Percentiles rank a stretch among this genome's conserved stretches.
Conservation (phyloP, 2,113 vertebrate species). For the Bubo scandiacus region DNA sequence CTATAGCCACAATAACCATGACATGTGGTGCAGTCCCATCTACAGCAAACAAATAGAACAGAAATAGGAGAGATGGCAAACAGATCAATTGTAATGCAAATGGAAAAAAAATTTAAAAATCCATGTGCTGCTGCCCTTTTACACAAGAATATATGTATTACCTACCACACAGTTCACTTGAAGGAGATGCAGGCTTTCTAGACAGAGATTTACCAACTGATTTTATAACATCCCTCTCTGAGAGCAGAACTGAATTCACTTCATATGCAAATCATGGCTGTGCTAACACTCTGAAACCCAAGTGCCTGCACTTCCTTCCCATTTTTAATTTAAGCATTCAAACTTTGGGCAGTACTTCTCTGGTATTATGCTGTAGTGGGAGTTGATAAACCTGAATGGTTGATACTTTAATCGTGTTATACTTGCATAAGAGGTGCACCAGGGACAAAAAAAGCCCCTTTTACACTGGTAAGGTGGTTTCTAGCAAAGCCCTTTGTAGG, state of each 20-base stretch:
- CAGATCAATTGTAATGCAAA: rapidly evolving
- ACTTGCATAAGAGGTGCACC: not conserved
- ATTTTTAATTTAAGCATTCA: not conserved
- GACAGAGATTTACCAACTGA: not conserved
- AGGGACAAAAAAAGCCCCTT: not conserved
- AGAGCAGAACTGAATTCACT: not conserved
- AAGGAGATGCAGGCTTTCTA: not conserved
- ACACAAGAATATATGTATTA: rapidly evolving
- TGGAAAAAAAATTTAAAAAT: rapidly evolving
- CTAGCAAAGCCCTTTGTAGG: not conserved
- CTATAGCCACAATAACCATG: not conserved
- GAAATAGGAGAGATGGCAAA: not conserved
- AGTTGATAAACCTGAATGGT: rapidly evolving
- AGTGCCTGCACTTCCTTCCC: not conserved
- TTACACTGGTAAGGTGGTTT: not conserved
- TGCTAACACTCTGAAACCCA: not conserved
- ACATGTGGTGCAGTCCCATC: not conserved
- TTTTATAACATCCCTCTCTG: not conserved
- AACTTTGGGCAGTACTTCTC: not conserved
- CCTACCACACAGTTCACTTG: rapidly evolving
- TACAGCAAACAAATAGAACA: no score
- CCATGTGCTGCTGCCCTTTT: not conserved
- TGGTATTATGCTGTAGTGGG: not conserved
- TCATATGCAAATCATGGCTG: not conserved
- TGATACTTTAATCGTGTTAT: not conserved